These are phyloP conservation scores for Penaeus vannamei DNA, from an alignment of 1,140 invertebrate species.

Conservation along the genomic window DNA sequence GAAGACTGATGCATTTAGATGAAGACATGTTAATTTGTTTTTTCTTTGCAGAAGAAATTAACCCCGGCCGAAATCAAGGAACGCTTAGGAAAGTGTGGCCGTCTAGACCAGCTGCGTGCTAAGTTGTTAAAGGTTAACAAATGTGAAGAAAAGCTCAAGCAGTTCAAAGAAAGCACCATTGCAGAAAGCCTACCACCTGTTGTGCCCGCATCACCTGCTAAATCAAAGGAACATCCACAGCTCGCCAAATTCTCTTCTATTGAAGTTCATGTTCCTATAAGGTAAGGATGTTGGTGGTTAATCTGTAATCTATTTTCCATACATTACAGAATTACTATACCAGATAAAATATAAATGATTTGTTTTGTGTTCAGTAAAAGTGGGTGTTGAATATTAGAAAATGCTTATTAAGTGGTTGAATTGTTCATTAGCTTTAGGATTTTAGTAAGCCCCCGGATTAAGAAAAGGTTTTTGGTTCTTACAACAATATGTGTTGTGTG, in stretches of 20 bases:
- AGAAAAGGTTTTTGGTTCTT: too few relatives aligned
- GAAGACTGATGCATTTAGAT: background rate
- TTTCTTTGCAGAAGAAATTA: constrained; percentile 39
- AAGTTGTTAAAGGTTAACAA: constrained; percentile 61
- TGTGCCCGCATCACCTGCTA: constrained; percentile 46
- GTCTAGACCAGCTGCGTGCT: constrained; percentile 60
- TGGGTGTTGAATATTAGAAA: too few relatives aligned
- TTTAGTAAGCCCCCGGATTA: too few relatives aligned
- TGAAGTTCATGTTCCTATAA: constrained; percentile 79
- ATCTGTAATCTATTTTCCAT: too few relatives aligned
- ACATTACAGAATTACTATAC: too few relatives aligned
- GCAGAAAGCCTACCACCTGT: constrained; percentile 5
- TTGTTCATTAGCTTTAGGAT: too few relatives aligned
- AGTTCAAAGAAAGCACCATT: constrained; percentile 53
- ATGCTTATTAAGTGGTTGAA: too few relatives aligned
- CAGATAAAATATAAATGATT: too few relatives aligned
- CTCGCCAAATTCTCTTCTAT: constrained; percentile 81
- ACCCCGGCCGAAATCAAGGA: constrained; percentile 51
- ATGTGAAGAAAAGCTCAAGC: constrained; percentile 57
- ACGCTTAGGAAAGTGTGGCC: constrained; percentile 55
- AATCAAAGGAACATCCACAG: constrained; percentile 69
- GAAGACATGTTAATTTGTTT: background rate
- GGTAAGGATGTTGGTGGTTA: constrained; percentile 55
- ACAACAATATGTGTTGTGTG: too few relatives aligned
- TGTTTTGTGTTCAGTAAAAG: too few relatives aligned